Evolutionary conservation across 1,140 invertebrate species (phyloP).

Genomic region (Solenopsis fugax): DNA sequence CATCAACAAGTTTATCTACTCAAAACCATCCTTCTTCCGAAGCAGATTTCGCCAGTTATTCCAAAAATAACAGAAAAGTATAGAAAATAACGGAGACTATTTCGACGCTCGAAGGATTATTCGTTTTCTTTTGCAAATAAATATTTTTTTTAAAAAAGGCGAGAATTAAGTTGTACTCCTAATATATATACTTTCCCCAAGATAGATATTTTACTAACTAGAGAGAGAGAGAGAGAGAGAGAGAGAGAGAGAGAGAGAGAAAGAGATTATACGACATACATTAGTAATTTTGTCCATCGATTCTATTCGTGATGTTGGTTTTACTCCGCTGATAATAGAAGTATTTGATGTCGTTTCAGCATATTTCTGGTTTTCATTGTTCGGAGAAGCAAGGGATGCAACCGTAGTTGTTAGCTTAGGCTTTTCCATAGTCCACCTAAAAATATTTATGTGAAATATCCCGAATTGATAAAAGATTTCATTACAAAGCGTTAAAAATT

Average conservation of each 20-base stretch:
- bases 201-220: background rate
- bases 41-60: too few relatives aligned
- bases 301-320: slow-evolving; percentile 24
- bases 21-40: too few relatives aligned
- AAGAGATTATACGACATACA: slow-evolving; percentile 19
- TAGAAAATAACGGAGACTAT: too few relatives aligned
- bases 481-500: background rate
- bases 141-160: too few relatives aligned
- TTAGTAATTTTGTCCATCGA: slow-evolving; percentile 47
- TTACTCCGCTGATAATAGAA: background rate
- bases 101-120: too few relatives aligned
- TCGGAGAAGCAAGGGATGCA: background rate
- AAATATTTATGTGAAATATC: slow-evolving; percentile 20
- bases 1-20: too few relatives aligned
- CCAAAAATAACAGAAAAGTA: too few relatives aligned
- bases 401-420: slow-evolving; percentile 19
- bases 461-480: background rate
- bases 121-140: too few relatives aligned
- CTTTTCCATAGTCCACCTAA: slow-evolving; percentile 27
- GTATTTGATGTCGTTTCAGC: background rate
- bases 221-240: too few relatives aligned
- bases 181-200: background rate
- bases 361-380: slow-evolving; percentile 15
- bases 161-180: too few relatives aligned
- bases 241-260: too few relatives aligned